Base-by-base conservation (phyloP, 2,113 vertebrate genomes). In the Actenoides hombroni region DNA sequence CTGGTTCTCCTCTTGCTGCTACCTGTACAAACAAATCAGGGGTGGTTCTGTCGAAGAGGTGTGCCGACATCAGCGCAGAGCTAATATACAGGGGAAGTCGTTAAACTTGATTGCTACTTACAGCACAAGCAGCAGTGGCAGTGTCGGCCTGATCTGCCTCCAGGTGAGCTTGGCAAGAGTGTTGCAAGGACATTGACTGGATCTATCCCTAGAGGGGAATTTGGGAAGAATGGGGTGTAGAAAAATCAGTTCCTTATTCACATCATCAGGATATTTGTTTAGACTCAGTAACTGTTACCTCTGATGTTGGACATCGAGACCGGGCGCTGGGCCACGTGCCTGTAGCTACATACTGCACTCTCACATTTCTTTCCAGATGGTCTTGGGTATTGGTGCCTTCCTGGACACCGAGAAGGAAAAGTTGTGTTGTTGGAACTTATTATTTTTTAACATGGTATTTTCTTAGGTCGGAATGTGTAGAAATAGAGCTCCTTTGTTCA, bases 401-500 rank as follows among this genome's bases (percentile, higher is more conserved):
- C 83, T 92, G 95, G 61, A 93, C 90, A 79, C 53, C 0, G 2
- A 89, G 56, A 81, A 96, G 94, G 80, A 88, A 84, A 93, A 94
- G 86, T 87, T 75, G 48, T 92, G 92, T 82, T 94, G 80, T 88
- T 96, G 57, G 73, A 97, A 91, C 69, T 49, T 73, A 79, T 8
- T 91, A 56, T 94, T 94, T 96, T 95, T 95, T 94, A 96, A 86
- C 80, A 49, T 13, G 39, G 40, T 93, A n/a, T 96, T 95, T 96
- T 96, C 86, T 90, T 86, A 88, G 92, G 80, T 68, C 76, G 93
- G 86, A 93, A 88, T 6, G 56, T 84, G 65, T 65, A 87, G 92
- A 97, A 97, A 91, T 88, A 97, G 97, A 97, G 88, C 70, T 91
- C 53, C 59, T 94, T 96, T 97, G 94, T 97, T 96, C 82, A 46